phyloP scores from a whole-genome alignment of 2,797 vertebrate genomes.

The Gambusia yucatana region DNA sequence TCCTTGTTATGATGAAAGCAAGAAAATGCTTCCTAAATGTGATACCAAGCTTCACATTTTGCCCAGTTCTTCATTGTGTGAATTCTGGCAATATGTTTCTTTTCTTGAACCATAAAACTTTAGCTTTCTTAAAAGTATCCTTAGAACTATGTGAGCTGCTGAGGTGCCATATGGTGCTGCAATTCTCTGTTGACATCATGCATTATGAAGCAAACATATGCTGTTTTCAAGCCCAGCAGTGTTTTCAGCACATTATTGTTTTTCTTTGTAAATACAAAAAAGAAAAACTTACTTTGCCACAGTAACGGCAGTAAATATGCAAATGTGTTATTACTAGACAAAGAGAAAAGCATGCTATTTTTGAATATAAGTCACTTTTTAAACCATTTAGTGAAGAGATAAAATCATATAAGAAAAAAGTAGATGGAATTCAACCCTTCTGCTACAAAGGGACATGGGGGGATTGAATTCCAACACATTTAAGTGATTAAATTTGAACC shows the following conservation, averaged over 20 bases:
- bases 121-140: constrained; percentile 44
- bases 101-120: constrained; percentile 43
- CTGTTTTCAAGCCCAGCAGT: constrained; percentile 58
- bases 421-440: constrained; percentile 66
- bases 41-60: constrained; percentile 26
- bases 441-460: constrained; percentile 63
- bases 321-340: constrained; percentile 5
- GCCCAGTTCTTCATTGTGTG: constrained; percentile 29
- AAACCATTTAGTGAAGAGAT: constrained; percentile 42
- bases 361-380: constrained; percentile 23
- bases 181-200: constrained; percentile 72
- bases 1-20: constrained; percentile 37
- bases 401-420: constrained; percentile 64
- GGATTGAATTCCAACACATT: constrained; percentile 80
- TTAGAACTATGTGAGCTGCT: constrained; percentile 51
- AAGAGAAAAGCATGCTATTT: constrained; percentile 24
- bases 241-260: constrained; percentile 48
- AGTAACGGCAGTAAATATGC: constrained; percentile 17
- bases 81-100: not conserved
- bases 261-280: constrained; percentile 49
- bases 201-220: constrained; percentile 80
- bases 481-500: constrained; percentile 77
- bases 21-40: constrained; percentile 15
- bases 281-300: constrained; percentile 24
- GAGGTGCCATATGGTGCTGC: constrained; percentile 73